A percentile compares a stretch with the other conserved stretches of the same genome.
Evolutionary conservation across 2,113 vertebrate species (phyloP).

Genomic region (Empidonax alnorum): DNA sequence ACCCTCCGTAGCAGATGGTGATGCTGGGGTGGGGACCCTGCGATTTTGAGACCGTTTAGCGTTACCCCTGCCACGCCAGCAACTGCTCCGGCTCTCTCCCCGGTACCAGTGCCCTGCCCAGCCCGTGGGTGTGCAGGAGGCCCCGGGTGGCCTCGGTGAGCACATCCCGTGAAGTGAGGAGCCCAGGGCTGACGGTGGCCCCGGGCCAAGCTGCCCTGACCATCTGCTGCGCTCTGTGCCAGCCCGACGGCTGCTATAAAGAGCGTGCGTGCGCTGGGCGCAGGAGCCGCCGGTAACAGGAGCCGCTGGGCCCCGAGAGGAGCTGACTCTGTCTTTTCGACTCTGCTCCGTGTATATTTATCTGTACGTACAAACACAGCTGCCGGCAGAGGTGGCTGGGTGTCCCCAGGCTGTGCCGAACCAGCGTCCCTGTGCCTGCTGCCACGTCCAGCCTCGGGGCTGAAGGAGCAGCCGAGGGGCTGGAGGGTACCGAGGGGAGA

Average conservation of each 20-base stretch:
- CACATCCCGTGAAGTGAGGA: conserved; percentile 43
- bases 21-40: neutral
- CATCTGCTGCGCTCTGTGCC: conserved; percentile 64
- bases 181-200: conserved; percentile 31
- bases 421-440: rapidly evolving
- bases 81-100: neutral
- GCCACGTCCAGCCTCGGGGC: neutral
- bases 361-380: neutral
- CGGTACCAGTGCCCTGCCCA: neutral
- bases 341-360: neutral
- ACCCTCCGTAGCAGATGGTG: neutral
- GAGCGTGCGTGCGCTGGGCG: neutral
- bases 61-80: neutral
- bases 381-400: neutral
- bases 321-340: conserved; percentile 48
- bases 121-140: conserved; percentile 17
- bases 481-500: neutral
- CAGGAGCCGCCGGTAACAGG: conserved; percentile 35
- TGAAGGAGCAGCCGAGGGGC: neutral
- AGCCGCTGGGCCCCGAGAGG: conserved; percentile 16
- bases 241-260: conserved; percentile 5
- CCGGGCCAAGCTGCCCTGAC: conserved; percentile 52
- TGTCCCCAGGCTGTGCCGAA: neutral
- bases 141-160: conserved; percentile 67
- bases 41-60: rapidly evolving